Base-by-base conservation (phyloP, 64 coral and sea anemone genomes). In the Montipora sp. region DNA sequence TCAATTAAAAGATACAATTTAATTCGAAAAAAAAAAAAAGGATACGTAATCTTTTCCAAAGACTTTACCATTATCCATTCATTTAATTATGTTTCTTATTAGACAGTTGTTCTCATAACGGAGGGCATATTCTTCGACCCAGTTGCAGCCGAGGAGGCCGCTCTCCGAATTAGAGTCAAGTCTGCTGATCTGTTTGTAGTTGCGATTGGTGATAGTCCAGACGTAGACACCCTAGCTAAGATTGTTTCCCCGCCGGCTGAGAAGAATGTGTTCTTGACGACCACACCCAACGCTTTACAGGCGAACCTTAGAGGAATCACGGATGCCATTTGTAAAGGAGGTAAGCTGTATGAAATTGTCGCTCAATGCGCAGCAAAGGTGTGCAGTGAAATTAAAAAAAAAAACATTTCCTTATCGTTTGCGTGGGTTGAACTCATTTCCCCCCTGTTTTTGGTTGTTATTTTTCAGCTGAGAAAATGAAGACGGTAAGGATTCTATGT, bases 21-120 rank as follows among this genome's bases (percentile, higher is more conserved):
- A 57, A 57, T 57, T 57, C 10, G 6, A 57, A 6, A 11, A 57
- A 57, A n/a, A n/a, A n/a, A n/a, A 0, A 57, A 57, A 11, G 6
- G 53, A 11, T 11, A 2, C 53, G 53, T 57, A 8, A 11, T 11
- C 10, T 57, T 57, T 57, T 8, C 10, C 53, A 11, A 11, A 57
- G 7, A 11, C 53, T 57, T 57, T 27, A 27, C 27, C 27, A 27
- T 27, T 27, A 27, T 8, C 53, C 53, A 57, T 57, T 57, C 53
- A 6, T 57, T 11, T 57, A 27, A 27, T 57, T 0, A 57, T 57
- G 53, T 57, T 1, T 84, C 75, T 75, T 75, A 48, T 65, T 50
- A 93, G 91, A 87, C 91, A 63, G 74, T 93, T 10, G 91, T 93
- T 51, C 77, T 93, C 16, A 87, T 93, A 84, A 93, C 91, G 10